Base-by-base conservation (phyloP, 2,797 vertebrate genomes). In the Hirundo rustica region DNA sequence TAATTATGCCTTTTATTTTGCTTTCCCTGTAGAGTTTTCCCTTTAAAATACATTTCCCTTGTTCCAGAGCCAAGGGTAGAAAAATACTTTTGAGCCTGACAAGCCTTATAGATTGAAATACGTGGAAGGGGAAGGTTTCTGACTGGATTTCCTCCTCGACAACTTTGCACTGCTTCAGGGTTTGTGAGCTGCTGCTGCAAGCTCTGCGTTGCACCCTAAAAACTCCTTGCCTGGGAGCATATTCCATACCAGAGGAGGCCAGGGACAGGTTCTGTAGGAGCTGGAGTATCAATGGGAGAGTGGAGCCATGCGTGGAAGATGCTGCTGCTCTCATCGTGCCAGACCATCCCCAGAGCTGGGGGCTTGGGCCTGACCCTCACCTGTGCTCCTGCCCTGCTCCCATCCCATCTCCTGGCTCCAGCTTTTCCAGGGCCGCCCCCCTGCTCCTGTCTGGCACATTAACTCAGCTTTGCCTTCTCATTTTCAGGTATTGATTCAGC, bases 401-500 rank as follows among this genome's bases (percentile, higher is more conserved):
- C 42, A 7, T 57, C 79, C 79, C 57, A 1, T 21, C 48, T 38
- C 30, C 57, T 42, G 74, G 3, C 7, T 25, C 54, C 1, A 0
- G 34, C 40, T 55, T 36, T 38, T 7, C 64, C 23, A 7, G 29
- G 25, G 66, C 85, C 82, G 60, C 34, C 85, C 67, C 57, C 64
- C 48, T 50, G 81, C 67, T 60, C 78, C 90, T 6, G 95, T 94
- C 97, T 97, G 95, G 92, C 97, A 97, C 97, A 51, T 98, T 73
- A 79, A 75, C 76, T 40, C 61, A 1, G 72, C 84, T 84, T 53
- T 61, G 76, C 27, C 85, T 97, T 97, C 97, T 98, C 97, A 97
- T 98, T 98, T 96, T 96, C 97, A 96, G 71, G n/a, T 97, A 97
- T 98, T 14, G 97, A 98, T 98, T 93, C 77, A 18, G 29, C 58